Evolutionary conservation across 2,797 vertebrate species (phyloP).

Genomic region (Leptoclinus maculatus): DNA sequence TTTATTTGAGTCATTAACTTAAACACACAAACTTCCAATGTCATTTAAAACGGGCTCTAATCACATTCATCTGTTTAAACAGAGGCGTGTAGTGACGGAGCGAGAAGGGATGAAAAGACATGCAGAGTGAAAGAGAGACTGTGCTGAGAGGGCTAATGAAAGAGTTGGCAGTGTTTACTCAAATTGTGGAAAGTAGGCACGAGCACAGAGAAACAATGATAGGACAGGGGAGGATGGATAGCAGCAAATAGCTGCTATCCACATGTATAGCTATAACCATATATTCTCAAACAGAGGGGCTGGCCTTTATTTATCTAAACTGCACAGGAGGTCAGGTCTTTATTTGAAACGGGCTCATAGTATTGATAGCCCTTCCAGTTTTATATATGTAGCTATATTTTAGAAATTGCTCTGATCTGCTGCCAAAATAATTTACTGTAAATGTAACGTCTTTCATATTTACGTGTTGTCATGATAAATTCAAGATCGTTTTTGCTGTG

Average conservation of each 20-base stretch:
- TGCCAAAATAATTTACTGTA: not conserved
- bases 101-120: slow-evolving; percentile 70
- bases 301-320: slow-evolving; percentile 7
- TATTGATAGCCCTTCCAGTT: not conserved
- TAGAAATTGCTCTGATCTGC: not conserved
- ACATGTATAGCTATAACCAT: not conserved
- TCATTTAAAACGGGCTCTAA: slow-evolving; percentile 82
- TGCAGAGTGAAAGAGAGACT: slow-evolving; percentile 61
- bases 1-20: slow-evolving; percentile 81
- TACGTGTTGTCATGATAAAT: not conserved
- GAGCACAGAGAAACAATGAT: slow-evolving; percentile 52
- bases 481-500: no score
- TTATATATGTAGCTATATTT: not conserved
- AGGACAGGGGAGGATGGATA: slow-evolving; percentile 31
- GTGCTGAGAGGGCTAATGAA: slow-evolving; percentile 78
- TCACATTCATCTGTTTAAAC: slow-evolving; percentile 86
- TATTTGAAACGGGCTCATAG: not conserved
- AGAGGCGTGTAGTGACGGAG: slow-evolving; percentile 65
- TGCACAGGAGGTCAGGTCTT: not conserved
- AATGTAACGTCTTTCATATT: not conserved
- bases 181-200: slow-evolving; percentile 70
- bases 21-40: slow-evolving; percentile 84
- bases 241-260: slow-evolving; percentile 24
- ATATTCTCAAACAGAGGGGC: slow-evolving; percentile 6
- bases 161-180: slow-evolving; percentile 79